phyloP scores from a whole-genome alignment of 2,888 invertebrate genomes.

The Nomada fabriciana region DNA sequence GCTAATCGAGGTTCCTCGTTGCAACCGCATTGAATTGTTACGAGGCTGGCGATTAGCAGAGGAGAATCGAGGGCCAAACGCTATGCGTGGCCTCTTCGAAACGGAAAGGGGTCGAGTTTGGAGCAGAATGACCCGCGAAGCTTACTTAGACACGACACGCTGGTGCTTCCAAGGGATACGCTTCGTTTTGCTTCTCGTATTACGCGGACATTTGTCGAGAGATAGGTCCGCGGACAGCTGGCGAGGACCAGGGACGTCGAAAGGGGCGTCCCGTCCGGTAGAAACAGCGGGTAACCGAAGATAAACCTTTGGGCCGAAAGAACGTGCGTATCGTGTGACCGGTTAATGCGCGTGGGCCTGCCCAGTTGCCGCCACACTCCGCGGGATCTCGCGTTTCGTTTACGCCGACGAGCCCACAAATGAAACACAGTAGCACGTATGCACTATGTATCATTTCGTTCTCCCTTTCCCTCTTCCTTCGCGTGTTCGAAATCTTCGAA shows the following conservation, averaged over 20 bases:
- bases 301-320: slow-evolving; percentile 35
- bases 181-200: slow-evolving; percentile 45
- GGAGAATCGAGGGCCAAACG: too few relatives aligned
- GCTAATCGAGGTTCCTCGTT: too few relatives aligned
- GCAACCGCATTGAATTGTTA: too few relatives aligned
- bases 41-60: too few relatives aligned
- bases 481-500: too few relatives aligned
- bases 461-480: too few relatives aligned
- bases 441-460: too few relatives aligned
- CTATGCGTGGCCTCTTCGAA: too few relatives aligned
- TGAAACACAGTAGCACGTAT: too few relatives aligned
- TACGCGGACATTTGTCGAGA: slow-evolving; percentile 30
- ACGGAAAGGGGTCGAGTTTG: too few relatives aligned
- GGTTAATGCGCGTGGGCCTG: neutral
- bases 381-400: slow-evolving; percentile 8
- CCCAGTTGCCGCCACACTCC: slow-evolving; percentile 10
- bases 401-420: too few relatives aligned
- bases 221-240: slow-evolving; percentile 36
- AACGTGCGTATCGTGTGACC: slow-evolving; percentile 43
- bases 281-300: slow-evolving; percentile 6
- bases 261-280: neutral
- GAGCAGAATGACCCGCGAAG: too few relatives aligned
- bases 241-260: slow-evolving; percentile 22
- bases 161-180: neutral
- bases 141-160: neutral